These are phyloP conservation scores for Synergus itoensis DNA, from an alignment of 2,888 invertebrate species.

Conservation along the genomic window DNA sequence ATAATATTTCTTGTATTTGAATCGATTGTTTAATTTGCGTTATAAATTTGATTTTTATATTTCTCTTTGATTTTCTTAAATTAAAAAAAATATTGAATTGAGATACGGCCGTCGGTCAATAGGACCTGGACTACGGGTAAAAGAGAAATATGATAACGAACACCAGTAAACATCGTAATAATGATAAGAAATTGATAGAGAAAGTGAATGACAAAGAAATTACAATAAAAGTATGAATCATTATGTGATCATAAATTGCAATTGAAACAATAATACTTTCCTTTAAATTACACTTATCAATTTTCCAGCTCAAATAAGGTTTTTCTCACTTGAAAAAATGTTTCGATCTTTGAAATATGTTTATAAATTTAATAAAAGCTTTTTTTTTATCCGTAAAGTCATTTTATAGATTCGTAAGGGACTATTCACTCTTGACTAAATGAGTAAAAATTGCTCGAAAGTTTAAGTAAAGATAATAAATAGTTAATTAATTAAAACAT, in stretches of 20 bases:
- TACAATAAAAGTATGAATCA: not conserved
- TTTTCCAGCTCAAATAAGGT: not conserved
- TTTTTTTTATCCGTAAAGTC: too few relatives aligned
- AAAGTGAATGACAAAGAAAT: constrained; percentile 26
- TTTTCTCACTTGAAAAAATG: not conserved
- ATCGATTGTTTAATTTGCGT: not conserved
- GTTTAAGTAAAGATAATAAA: not conserved
- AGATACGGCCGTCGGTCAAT: constrained; percentile 37
- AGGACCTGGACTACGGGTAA: constrained; percentile 47
- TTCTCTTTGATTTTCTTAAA: not conserved
- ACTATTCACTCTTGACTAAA: too few relatives aligned
- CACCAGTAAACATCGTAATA: constrained; percentile 50
- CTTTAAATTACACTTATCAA: not conserved
- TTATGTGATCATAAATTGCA: not conserved
- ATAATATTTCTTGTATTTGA: not conserved
- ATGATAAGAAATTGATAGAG: constrained; percentile 28
- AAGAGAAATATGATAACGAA: constrained; percentile 53
- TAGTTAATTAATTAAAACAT: not conserved
- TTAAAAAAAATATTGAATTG: constrained; percentile 10
- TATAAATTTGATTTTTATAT: not conserved
- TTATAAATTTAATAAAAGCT: too few relatives aligned
- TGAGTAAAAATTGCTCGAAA: too few relatives aligned
- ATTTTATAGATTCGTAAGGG: too few relatives aligned
- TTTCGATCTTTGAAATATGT: too few relatives aligned
- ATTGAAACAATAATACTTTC: not conserved